These are phyloP conservation scores for Spinus pinus DNA, from an alignment of 2,797 vertebrate genomes.

Conservation along the genomic window DNA sequence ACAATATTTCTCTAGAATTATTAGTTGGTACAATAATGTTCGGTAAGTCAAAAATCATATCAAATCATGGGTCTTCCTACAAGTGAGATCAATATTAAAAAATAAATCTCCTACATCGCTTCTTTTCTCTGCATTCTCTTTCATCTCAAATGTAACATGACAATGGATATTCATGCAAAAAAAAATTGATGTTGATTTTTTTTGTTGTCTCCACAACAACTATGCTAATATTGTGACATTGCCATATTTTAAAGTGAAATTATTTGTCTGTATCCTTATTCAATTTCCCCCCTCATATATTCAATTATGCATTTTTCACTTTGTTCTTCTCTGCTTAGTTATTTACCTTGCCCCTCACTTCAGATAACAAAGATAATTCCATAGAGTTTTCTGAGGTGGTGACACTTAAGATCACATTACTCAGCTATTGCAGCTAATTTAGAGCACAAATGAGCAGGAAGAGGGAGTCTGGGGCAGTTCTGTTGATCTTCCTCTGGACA, in stretches of 20 bases:
- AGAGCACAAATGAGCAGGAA: neutral
- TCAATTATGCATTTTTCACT: neutral
- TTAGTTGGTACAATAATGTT: neutral
- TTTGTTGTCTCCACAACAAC: neutral
- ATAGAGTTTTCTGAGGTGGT: neutral
- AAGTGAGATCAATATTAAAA: neutral
- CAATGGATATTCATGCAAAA: neutral
- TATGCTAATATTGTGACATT: neutral
- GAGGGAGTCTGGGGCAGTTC: fast-evolving
- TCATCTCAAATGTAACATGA: neutral
- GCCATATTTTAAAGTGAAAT: neutral
- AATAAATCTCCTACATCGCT: neutral
- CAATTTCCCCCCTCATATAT: neutral
- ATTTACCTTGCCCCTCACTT: neutral
- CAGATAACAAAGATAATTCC: neutral
- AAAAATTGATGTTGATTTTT: neutral
- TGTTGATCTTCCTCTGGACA: neutral
- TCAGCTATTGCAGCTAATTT: neutral
- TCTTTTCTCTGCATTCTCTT: neutral
- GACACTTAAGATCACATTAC: neutral
- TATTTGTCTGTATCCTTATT: neutral
- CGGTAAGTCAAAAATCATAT: neutral
- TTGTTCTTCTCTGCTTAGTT: neutral
- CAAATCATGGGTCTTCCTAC: neutral
- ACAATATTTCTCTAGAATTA: neutral